A percentile compares a stretch with the other conserved stretches of the same genome.
Evolutionary conservation across 2,888 invertebrate genomes (phyloP).

Genomic region (Rapana venosa): DNA sequence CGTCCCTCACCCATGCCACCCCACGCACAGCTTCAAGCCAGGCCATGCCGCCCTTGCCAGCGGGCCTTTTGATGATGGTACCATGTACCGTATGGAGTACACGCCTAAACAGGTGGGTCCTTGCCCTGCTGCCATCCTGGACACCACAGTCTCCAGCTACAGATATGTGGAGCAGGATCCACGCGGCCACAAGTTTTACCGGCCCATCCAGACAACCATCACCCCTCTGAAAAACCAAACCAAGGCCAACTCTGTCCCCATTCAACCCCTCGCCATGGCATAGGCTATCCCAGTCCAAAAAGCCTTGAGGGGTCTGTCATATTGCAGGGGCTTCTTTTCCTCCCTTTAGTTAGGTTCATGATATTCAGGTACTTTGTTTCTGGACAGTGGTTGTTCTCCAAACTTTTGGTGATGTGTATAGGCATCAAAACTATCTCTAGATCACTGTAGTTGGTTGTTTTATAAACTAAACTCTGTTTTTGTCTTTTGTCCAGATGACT

Average conservation of each 20-base stretch:
- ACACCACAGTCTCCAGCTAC: slow-evolving; percentile 63
- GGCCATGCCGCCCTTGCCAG: slow-evolving; percentile 58
- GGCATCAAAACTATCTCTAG: too few relatives aligned
- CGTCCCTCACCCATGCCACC: slow-evolving; percentile 62
- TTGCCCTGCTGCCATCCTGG: slow-evolving; percentile 74
- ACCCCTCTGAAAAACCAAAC: neutral
- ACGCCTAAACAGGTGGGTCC: slow-evolving; percentile 66
- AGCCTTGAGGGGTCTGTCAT: neutral
- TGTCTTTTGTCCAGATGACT: too few relatives aligned
- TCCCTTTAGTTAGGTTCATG: neutral
- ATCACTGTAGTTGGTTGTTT: too few relatives aligned
- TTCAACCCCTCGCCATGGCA: neutral
- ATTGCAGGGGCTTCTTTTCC: neutral
- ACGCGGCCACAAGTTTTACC: slow-evolving; percentile 74
- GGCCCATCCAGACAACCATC: slow-evolving; percentile 60
- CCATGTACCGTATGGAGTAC: slow-evolving; percentile 76
- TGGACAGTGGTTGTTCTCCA: neutral
- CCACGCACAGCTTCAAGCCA: slow-evolving; percentile 65
- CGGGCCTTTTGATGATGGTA: slow-evolving; percentile 74
- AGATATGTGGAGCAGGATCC: slow-evolving; percentile 63
- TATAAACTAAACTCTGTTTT: too few relatives aligned
- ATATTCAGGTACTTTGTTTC: neutral
- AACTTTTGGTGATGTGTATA: neutral
- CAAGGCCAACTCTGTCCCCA: neutral
- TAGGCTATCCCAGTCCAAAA: neutral